Percentiles rank a stretch among this genome's conserved stretches.
phyloP scores from a whole-genome alignment of 2,797 vertebrate genomes.

The Psittacula echo region DNA sequence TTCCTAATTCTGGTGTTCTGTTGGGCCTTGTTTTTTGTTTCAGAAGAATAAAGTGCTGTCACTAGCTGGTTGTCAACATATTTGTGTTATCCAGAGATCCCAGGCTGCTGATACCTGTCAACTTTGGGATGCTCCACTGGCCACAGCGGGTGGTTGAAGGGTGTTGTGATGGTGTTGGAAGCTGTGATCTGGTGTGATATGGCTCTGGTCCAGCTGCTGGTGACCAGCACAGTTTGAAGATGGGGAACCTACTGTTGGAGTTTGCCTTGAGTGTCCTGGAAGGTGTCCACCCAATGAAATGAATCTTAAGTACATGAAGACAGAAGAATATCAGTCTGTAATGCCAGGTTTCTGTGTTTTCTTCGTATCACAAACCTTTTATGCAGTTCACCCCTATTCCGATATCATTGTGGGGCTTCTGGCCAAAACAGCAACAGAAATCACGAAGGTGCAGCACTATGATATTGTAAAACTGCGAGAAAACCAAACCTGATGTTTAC shows the following conservation, averaged over 20 bases:
- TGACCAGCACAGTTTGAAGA: accelerated
- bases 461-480: background rate
- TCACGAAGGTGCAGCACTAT: background rate
- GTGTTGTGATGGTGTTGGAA: background rate
- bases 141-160: too few species aligned
- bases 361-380: accelerated
- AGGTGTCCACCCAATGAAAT: background rate
- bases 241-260: background rate
- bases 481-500: background rate
- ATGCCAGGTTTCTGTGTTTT: background rate
- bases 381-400: accelerated
- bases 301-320: background rate
- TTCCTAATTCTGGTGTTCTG: background rate
- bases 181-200: accelerated
- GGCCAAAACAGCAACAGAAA: background rate
- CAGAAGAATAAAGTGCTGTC: background rate
- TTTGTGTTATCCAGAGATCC: background rate
- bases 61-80: background rate
- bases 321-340: background rate
- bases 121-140: background rate
- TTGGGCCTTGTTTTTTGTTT: too few species aligned
- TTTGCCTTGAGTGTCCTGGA: background rate
- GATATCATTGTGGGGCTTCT: background rate
- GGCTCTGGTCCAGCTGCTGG: background rate
- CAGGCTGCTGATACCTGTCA: accelerated